Percentiles rank a stretch among this genome's conserved stretches.
Evolutionary conservation across 2,113 vertebrate genomes (phyloP).

Genomic region (Laterallus jamaicensis): DNA sequence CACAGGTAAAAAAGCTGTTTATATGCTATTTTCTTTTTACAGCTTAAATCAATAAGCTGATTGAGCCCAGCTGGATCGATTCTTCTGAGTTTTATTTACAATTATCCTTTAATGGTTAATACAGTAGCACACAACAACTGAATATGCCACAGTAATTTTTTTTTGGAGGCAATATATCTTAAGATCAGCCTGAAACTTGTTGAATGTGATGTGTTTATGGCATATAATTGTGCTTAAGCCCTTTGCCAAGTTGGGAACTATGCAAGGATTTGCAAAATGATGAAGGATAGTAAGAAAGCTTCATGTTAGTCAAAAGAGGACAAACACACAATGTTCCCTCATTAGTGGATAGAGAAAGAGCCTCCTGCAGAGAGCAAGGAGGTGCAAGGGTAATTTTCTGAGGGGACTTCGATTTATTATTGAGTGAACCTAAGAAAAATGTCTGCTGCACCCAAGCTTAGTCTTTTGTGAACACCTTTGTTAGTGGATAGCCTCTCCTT

Average conservation of each 20-base stretch:
- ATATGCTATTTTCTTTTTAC: constrained; percentile 38
- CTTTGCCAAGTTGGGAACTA: not conserved
- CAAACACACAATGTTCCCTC: not conserved
- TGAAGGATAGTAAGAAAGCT: not conserved
- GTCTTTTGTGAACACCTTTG: not conserved
- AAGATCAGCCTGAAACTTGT: not conserved
- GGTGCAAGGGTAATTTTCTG: not conserved
- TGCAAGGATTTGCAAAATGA: not conserved
- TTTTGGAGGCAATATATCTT: not conserved
- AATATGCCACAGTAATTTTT: not conserved
- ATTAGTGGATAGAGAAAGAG: not conserved
- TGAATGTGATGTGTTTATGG: not conserved
- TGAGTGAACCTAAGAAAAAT: not conserved
- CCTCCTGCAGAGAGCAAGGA: not conserved
- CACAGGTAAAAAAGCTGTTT: not conserved
- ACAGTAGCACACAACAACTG: not conserved
- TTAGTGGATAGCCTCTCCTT: not conserved
- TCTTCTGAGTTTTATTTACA: constrained; percentile 55
- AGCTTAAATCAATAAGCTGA: constrained; percentile 56
- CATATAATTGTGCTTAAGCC: not conserved
- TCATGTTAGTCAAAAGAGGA: not conserved
- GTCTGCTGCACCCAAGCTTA: not conserved
- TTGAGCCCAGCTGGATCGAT: constrained; percentile 40
- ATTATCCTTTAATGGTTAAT: constrained; percentile 32
- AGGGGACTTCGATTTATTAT: not conserved